Conservation (phyloP, 2,113 vertebrate species). For the Syngnathus typhle region DNA sequence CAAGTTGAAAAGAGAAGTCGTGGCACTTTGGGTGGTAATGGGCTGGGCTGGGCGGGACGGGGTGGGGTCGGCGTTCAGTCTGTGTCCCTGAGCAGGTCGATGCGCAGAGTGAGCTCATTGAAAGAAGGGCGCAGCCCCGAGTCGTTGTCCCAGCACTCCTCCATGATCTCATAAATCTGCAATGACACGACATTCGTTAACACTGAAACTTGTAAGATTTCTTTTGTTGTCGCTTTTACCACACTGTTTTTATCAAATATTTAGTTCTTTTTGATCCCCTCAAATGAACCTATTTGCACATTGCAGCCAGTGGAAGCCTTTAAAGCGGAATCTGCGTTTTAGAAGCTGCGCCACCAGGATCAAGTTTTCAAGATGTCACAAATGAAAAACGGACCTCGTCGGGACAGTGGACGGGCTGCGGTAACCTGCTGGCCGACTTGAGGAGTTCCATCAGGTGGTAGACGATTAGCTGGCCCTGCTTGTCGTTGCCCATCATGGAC, state of each 20-base stretch:
- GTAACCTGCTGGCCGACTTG: slow-evolving; percentile 83
- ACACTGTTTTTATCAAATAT: too few species aligned
- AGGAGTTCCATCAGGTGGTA: slow-evolving; percentile 94
- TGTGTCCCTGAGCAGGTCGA: slow-evolving; percentile 82
- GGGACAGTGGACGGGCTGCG: slow-evolving; percentile 82
- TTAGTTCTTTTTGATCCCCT: too few species aligned
- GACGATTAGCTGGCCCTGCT: slow-evolving; percentile 96
- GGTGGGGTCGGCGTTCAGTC: slow-evolving; percentile 50
- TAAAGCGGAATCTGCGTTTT: not conserved
- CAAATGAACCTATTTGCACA: too few species aligned
- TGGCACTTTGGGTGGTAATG: slow-evolving; percentile 41
- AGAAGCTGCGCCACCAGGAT: not conserved
- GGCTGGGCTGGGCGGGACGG: slow-evolving; percentile 14
- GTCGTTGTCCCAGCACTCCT: slow-evolving; percentile 87
- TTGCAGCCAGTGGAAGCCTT: too few species aligned
- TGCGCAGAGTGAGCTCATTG: slow-evolving; percentile 77
- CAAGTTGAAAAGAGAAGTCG: not conserved
- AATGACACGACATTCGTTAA: not conserved
- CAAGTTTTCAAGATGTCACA: not conserved
- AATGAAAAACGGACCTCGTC: slow-evolving; percentile 72
- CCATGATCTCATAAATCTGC: slow-evolving; percentile 88
- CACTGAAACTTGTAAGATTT: too few species aligned
- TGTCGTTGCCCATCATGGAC: slow-evolving; percentile 96
- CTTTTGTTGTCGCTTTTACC: too few species aligned
- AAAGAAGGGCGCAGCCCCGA: slow-evolving; percentile 80